Conservation (phyloP, 2,888 invertebrate species). For the Amaurobius ferox region DNA sequence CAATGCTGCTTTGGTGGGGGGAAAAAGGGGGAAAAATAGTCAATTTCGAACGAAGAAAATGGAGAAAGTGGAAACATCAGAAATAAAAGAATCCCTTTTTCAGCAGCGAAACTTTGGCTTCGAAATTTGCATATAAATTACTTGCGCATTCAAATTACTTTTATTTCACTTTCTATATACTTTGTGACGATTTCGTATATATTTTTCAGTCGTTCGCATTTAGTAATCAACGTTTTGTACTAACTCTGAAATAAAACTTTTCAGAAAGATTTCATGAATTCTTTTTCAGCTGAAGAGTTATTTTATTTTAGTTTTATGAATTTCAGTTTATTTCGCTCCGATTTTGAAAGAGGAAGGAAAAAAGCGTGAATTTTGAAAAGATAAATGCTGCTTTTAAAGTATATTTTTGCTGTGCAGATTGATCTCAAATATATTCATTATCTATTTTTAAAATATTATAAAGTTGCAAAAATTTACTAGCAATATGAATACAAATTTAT, state of each 20-base stretch:
- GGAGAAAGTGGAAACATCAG: slow-evolving; percentile 23
- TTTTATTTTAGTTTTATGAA: neutral
- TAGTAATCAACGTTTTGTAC: slow-evolving; percentile 22
- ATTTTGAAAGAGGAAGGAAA: too few species aligned
- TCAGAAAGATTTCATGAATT: slow-evolving; percentile 18
- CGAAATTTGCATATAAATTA: slow-evolving; percentile 70
- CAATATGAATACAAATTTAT: too few species aligned
- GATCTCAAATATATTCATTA: too few species aligned
- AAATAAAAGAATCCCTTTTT: slow-evolving; percentile 37
- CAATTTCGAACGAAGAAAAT: slow-evolving; percentile 1
- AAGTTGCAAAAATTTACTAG: too few species aligned
- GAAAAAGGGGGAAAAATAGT: neutral
- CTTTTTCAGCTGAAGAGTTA: neutral
- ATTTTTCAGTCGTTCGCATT: slow-evolving; percentile 29
- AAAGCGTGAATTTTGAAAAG: too few species aligned
- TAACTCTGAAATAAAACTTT: neutral
- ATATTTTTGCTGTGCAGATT: too few species aligned
- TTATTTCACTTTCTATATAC: slow-evolving; percentile 37
- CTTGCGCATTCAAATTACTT: slow-evolving; percentile 44
- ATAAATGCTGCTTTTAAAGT: too few species aligned
- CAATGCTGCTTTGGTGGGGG: neutral
- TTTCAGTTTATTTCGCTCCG: too few species aligned
- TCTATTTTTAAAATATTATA: too few species aligned
- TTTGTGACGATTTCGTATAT: slow-evolving; percentile 10
- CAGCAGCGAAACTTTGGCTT: slow-evolving; percentile 18